Conservation (phyloP, 2,888 invertebrate genomes). For the Macroteleia sp. region DNA sequence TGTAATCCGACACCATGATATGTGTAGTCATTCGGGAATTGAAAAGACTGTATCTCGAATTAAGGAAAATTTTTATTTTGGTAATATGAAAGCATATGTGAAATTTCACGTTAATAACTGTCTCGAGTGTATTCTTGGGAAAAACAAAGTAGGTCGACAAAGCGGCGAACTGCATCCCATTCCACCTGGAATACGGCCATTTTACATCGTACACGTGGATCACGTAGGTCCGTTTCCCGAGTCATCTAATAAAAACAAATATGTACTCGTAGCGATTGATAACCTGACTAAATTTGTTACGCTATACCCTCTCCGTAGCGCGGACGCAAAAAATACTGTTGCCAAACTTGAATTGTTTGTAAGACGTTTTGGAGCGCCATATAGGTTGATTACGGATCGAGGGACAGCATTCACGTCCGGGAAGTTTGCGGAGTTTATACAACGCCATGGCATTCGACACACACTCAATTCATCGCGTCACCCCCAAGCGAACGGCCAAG, state of each 20-base stretch:
- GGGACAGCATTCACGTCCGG: too few relatives aligned
- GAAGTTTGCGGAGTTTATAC: too few relatives aligned
- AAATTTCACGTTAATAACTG: slow-evolving; percentile 62
- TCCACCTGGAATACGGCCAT: slow-evolving; percentile 5
- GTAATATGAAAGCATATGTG: slow-evolving; percentile 25
- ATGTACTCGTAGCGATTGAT: slow-evolving; percentile 58
- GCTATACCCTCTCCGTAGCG: slow-evolving; percentile 43
- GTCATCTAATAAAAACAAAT: slow-evolving; percentile 34
- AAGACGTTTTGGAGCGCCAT: slow-evolving; percentile 57
- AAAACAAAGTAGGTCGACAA: slow-evolving; percentile 45
- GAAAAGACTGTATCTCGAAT: slow-evolving; percentile 26
- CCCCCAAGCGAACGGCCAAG: background rate
- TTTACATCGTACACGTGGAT: slow-evolving; percentile 24
- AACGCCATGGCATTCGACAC: too few relatives aligned
- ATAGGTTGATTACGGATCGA: slow-evolving; percentile 61
- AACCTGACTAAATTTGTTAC: slow-evolving; percentile 61
- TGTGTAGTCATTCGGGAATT: slow-evolving; percentile 8
- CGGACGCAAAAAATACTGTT: slow-evolving; percentile 12
- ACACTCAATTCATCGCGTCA: too few relatives aligned
- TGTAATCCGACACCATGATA: slow-evolving; percentile 6
- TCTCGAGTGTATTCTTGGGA: slow-evolving; percentile 58
- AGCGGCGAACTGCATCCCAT: slow-evolving; percentile 38
- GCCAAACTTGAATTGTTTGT: slow-evolving; percentile 51
- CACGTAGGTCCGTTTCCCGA: slow-evolving; percentile 51
- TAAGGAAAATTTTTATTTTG: slow-evolving; percentile 59